Evolutionary conservation across 1,140 invertebrate genomes (phyloP), one percentile per base, ranked within the genome.

Genomic region (Polyergus mexicanus): DNA sequence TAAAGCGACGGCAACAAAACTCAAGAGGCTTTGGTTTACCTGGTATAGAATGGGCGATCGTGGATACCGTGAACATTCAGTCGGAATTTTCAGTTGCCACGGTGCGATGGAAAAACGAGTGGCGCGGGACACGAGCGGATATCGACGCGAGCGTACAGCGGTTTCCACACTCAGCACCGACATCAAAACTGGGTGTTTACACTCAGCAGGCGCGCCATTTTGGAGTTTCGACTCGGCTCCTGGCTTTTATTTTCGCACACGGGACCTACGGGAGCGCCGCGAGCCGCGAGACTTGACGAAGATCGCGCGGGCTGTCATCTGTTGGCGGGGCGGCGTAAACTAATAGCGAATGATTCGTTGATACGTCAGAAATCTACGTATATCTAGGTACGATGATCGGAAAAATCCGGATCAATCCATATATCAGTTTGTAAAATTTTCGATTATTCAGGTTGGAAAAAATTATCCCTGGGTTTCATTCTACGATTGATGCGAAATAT

Each of bases 31-130:
- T 11, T 41, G 22, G 76, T 94, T 95, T 95, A 96, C 96, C 96
- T 96, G 96, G 95, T 94, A 96, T 95, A 93, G 96, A 96, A 95
- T 96, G 96, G 94, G 96, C 96, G 95, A 96, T 95, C 93, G 96
- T 95, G 92, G 96, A 96, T 96, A 96, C 96, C 94, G 95, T 95
- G 95, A 96, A 96, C 95, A 95, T 95, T 94, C 94, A 95, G 94
- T 85, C 92, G 85, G 86, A 85, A 90, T 92, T 91, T 90, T 84
- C 88, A 91, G 90, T 69, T 84, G 84, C 72, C 85, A 88, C 84
- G n/a, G 54, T 86, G 91, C 66, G 76, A 89, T 78, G 86, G 65
- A 86, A 91, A 83, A 71, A 84, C 22, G 51, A 32, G 56, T 63
- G 69, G 56, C 66, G 38, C 22, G 25, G 25, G 54, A 41, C 66